Conservation (phyloP, 2,888 invertebrate genomes). For the Megalurothrips usitatus region DNA sequence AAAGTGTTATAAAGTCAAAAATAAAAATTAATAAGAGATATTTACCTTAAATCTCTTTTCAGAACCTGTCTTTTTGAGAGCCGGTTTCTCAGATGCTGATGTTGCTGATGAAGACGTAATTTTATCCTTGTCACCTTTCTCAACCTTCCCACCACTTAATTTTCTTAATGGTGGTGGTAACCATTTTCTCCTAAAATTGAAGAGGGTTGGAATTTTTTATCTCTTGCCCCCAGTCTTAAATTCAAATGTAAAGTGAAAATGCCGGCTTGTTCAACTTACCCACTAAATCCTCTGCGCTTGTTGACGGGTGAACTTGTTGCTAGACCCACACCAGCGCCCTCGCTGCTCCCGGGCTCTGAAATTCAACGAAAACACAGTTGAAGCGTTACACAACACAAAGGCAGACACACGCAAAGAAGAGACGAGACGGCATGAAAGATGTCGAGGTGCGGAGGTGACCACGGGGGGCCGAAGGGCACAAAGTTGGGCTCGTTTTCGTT, state of each 20-base stretch:
- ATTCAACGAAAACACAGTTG: constrained; percentile 40
- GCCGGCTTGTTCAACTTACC: constrained; percentile 57
- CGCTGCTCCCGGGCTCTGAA: constrained; percentile 63
- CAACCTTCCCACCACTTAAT: constrained; percentile 80
- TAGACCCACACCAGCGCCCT: constrained; percentile 53
- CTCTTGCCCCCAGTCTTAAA: too few species aligned
- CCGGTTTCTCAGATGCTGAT: constrained; percentile 53
- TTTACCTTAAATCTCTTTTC: constrained; percentile 80
- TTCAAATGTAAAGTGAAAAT: constrained; percentile 29
- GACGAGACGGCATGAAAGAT: constrained; percentile 7
- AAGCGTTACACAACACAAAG: constrained; percentile 6
- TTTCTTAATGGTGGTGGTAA: constrained; percentile 82
- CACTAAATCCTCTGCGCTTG: constrained; percentile 76
- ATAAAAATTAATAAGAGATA: constrained; percentile 35
- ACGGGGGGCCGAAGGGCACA: too few species aligned
- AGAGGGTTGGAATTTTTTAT: constrained; percentile 28
- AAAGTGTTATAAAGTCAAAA: constrained; percentile 42
- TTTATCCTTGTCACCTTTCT: constrained; percentile 51
- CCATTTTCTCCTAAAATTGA: constrained; percentile 74
- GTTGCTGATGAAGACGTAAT: constrained; percentile 46
- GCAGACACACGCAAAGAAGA: too few species aligned
- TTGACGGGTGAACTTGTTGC: constrained; percentile 77
- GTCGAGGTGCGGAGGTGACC: too few species aligned
- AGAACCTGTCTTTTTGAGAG: constrained; percentile 72
- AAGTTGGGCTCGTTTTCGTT: too few species aligned